Evolutionary conservation across 2,113 vertebrate species (phyloP).

Genomic region (Phalacrocorax carbo): DNA sequence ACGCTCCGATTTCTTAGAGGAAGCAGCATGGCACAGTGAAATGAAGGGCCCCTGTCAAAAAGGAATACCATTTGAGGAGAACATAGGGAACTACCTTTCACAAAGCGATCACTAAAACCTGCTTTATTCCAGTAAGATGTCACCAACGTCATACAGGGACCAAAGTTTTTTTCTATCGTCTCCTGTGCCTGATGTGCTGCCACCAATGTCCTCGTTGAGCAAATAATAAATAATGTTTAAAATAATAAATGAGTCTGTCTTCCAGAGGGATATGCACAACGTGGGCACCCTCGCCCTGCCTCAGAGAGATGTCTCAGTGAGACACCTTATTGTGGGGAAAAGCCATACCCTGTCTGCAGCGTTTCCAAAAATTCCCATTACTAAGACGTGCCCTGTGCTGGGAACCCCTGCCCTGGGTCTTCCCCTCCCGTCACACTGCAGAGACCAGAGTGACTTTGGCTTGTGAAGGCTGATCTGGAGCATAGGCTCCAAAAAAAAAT

Average conservation of each 20-base stretch:
- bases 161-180: not conserved
- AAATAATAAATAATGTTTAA: not conserved
- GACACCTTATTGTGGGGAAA: not conserved
- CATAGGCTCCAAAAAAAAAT: not conserved
- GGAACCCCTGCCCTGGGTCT: not conserved
- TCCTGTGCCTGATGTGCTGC: not conserved
- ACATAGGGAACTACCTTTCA: not conserved
- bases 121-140: not conserved
- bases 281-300: not conserved
- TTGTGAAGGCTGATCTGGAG: not conserved
- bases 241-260: not conserved
- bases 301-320: not conserved
- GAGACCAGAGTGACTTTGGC: not conserved
- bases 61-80: not conserved
- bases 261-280: not conserved
- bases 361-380: not conserved
- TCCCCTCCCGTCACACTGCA: fast-evolving
- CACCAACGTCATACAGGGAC: not conserved
- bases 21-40: not conserved
- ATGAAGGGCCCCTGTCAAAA: not conserved
- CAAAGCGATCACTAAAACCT: not conserved
- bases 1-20: not conserved
- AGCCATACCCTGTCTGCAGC: not conserved
- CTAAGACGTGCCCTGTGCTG: too few species aligned
- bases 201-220: not conserved